Conservation (phyloP, 2,888 invertebrate genomes). For the Zygaena filipendulae region DNA sequence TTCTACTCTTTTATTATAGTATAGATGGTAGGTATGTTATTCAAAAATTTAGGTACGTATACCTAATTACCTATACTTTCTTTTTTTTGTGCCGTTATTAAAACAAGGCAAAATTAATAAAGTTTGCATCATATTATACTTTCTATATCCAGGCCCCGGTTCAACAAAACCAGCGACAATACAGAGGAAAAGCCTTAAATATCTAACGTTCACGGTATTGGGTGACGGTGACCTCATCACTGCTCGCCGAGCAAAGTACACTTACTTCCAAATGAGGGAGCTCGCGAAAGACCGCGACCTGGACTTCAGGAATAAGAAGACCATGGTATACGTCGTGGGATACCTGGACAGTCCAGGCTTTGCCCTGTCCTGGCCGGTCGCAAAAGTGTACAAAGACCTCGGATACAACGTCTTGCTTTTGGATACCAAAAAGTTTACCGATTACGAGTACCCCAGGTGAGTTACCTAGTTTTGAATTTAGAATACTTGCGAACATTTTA, state of each 20-base stretch:
- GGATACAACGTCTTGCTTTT: slow-evolving; percentile 36
- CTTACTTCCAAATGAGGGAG: slow-evolving; percentile 2
- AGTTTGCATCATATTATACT: too few relatives aligned
- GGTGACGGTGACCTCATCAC: background rate
- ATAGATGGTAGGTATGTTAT: too few relatives aligned
- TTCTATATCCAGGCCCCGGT: slow-evolving; percentile 7
- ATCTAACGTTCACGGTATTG: background rate
- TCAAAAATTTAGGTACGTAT: too few relatives aligned
- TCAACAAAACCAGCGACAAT: slow-evolving; percentile 2
- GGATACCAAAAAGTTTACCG: slow-evolving; percentile 33
- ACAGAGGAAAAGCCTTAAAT: background rate
- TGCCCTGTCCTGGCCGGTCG: slow-evolving; percentile 21
- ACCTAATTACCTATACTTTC: too few relatives aligned
- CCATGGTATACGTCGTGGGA: slow-evolving; percentile 37
- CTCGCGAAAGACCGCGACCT: slow-evolving; percentile 3
- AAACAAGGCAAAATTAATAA: too few relatives aligned
- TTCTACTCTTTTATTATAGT: too few relatives aligned
- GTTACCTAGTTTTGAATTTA: slow-evolving; percentile 21
- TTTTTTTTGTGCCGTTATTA: too few relatives aligned
- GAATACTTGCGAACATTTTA: too few relatives aligned
- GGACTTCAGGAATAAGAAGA: slow-evolving; percentile 24
- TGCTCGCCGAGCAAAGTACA: slow-evolving; percentile 1
- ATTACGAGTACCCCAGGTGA: slow-evolving; percentile 39
- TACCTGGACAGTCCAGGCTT: slow-evolving; percentile 34
- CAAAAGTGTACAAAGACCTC: slow-evolving; percentile 24